Base-by-base conservation (phyloP, 2,888 invertebrate species). In the Apantesis nais region DNA sequence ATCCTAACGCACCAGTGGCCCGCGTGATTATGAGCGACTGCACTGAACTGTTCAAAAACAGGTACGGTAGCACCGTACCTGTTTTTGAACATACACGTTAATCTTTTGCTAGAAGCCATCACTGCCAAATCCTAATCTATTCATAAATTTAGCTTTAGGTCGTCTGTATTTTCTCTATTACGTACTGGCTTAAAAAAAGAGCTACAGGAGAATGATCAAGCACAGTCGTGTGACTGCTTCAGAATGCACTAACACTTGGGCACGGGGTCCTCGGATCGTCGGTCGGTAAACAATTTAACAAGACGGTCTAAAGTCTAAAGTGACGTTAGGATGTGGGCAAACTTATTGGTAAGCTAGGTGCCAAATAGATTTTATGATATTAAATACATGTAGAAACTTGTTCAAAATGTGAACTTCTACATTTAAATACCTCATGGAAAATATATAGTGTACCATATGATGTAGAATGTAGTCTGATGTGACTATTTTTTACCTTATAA, bases 401-500 rank as follows among this genome's bases (percentile, higher is more conserved):
- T 68, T 75, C 34, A 52, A 58, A 63, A 65, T 71, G 68, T 55
- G 67, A 66, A 74, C 69, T 74, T 77, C 19, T 55, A 72, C 69
- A 68, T 76, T 74, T 58, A 69, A 76, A 71, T 76, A 80, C 75
- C 79, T 79, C 74, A 74, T 79, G 73, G 70, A n/a, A 73, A 71
- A 48, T 73, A 70, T 62, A 67, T 62, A 72, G 73, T 39, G n/a
- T 76, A 75, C 72, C n/a, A 58, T 69, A 63, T 73, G 62, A 52
- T 74, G 67, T 72, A 60, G 62, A 41, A 12, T 44, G 37, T 58
- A 39, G 66, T 66, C 19, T 34, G 25, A 19, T 52, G 34, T 58
- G 37, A 39, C 64, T 70, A 39, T 76, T 71, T 71, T 34, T 68
- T 52, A 55, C 31, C 31, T 64, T 74, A 29, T 67, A 31, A 60